Conservation (phyloP, 2,888 invertebrate genomes). For the Pheosia tremula region DNA sequence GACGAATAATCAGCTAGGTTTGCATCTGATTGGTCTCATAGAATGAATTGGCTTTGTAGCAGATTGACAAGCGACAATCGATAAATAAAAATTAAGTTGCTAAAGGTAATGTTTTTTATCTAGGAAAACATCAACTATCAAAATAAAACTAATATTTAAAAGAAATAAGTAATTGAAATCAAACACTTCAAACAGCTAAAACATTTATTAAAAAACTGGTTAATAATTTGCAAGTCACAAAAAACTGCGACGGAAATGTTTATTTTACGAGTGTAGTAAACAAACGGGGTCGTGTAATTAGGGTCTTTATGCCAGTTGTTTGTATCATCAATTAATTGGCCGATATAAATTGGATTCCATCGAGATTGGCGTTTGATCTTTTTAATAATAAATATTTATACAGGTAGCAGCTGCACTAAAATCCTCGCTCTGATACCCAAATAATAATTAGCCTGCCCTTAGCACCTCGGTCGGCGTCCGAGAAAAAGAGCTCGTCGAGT, state of each 20-base stretch:
- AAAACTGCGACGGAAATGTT: slow-evolving; percentile 1
- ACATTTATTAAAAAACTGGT: too few relatives aligned
- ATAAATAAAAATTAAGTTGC: too few relatives aligned
- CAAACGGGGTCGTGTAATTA: slow-evolving; percentile 1
- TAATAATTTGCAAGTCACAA: not conserved
- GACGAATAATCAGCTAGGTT: too few relatives aligned
- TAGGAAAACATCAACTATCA: too few relatives aligned
- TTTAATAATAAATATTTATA: slow-evolving; percentile 84
- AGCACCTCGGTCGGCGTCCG: slow-evolving; percentile 79
- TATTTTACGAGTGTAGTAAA: not conserved
- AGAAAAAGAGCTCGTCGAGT: slow-evolving; percentile 73
- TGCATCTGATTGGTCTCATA: too few relatives aligned
- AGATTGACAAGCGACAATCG: too few relatives aligned
- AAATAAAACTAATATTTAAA: too few relatives aligned
- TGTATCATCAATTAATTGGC: slow-evolving; percentile 50
- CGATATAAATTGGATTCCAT: slow-evolving; percentile 72
- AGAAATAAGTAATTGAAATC: too few relatives aligned
- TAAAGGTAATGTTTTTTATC: too few relatives aligned
- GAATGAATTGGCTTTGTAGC: too few relatives aligned
- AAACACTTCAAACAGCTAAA: too few relatives aligned
- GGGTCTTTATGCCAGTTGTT: slow-evolving; percentile 24
- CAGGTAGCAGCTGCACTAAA: slow-evolving; percentile 84
- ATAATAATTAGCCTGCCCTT: slow-evolving; percentile 84
- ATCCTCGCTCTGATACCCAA: slow-evolving; percentile 80
- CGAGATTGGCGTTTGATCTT: slow-evolving; percentile 78